Conservation (phyloP, 2,888 invertebrate genomes). For the Clistopyga incitator region DNA sequence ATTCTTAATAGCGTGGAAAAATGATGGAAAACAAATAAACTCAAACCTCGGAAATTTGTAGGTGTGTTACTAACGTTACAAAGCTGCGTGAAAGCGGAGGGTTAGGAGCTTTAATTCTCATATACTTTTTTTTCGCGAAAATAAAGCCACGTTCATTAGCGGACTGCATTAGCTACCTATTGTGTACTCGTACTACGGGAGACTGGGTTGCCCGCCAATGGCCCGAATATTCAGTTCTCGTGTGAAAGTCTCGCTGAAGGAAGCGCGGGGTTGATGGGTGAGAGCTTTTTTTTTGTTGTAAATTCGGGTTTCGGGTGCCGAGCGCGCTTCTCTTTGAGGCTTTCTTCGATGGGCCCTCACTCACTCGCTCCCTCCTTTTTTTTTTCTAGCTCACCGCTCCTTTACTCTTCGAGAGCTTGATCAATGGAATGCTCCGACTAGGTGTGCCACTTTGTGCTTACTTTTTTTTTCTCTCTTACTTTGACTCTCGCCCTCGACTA, state of each 20-base stretch:
- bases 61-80: background rate
- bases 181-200: conserved; percentile 39
- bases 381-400: conserved; percentile 3
- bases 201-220: background rate
- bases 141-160: conserved; percentile 56
- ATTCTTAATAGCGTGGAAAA: too few species aligned
- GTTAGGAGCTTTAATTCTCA: conserved; percentile 64
- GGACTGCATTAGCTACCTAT: conserved; percentile 51
- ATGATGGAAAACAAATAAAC: too few species aligned
- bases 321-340: conserved; percentile 66
- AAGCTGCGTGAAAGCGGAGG: background rate
- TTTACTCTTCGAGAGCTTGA: conserved; percentile 6
- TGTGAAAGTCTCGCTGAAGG: conserved; percentile 45
- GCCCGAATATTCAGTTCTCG: conserved; percentile 3
- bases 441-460: conserved; percentile 15
- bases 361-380: background rate
- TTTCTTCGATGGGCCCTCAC: conserved; percentile 60
- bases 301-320: conserved; percentile 58
- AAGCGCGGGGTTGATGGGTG: conserved; percentile 4
- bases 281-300: conserved; percentile 39
- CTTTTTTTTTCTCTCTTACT: conserved; percentile 10
- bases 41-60: too few species aligned
- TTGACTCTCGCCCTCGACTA: background rate
- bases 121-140: conserved; percentile 50
- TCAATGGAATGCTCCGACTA: conserved; percentile 14